Evolutionary conservation across 30 jellyfish, hydroid and myxozoan genomes (phyloP), one percentile per base, ranked within the genome.

Genomic region (Cassiopea andromeda): DNA sequence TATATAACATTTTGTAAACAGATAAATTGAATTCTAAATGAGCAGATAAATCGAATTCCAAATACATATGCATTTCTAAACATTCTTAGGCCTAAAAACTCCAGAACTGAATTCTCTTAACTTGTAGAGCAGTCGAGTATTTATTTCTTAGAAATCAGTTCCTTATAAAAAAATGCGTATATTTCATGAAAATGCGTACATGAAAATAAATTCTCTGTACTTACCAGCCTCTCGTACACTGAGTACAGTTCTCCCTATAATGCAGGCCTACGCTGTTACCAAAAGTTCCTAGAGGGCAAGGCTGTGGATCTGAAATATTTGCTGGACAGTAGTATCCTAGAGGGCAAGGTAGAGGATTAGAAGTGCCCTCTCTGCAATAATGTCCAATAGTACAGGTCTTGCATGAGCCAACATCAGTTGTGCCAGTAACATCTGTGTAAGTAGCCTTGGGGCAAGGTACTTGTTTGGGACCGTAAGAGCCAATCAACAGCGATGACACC

Each of bases 261-360:
- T 92, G 92, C 61, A 96, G 87, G 46, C 95, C 94, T n/a, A 79
- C 75, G 54, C 83, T 43, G 60, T 50, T 46, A 18, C 99, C 99
- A 82, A 77, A 96, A 8, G 99, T 92, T 60, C 99, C 99, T 74
- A 96, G 77, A 2, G 99, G 99, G 85, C 99, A 96, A 9, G 99
- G 99, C 85, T 48, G 87, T 13, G 99, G 99, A 46, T 83, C 92
- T 8, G 93, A 76, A 0, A 92, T 59, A 18, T 85, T 81, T 1
- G 97, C 97, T 0, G 97, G 99, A 85, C 99, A 96, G 76, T 92
- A 96, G 48, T 44, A 96, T n/a, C 99, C 99, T 7, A 97, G 91
- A 1, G 97, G 99, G 72, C 99, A 96, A 2, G 48, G 82, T 6
- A 54, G 74, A 44, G 99, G 99, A n/a, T 82, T 85, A 48, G 96